These are phyloP conservation scores for Pyrgus malvae DNA, from an alignment of 2,888 invertebrate species.

Conservation along the genomic window DNA sequence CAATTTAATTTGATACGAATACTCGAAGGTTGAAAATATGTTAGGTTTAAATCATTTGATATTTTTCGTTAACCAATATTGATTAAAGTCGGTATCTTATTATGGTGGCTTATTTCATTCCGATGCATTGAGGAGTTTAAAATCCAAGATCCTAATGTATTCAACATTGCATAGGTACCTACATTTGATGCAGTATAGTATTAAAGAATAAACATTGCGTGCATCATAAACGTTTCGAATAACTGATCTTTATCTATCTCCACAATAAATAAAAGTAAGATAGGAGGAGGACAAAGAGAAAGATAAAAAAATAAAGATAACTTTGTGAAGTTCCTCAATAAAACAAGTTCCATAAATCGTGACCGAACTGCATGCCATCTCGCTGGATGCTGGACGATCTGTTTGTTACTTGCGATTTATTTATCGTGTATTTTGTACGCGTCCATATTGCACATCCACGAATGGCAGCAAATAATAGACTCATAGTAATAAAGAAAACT, in stretches of 20 bases:
- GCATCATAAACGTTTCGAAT: background rate
- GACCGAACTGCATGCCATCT: constrained; percentile 20
- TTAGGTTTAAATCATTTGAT: too few relatives aligned
- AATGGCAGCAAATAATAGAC: background rate
- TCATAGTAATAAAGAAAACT: too few relatives aligned
- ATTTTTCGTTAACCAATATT: too few relatives aligned
- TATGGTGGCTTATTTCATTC: too few relatives aligned
- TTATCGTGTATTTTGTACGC: constrained; percentile 3
- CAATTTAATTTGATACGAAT: too few relatives aligned
- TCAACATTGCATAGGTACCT: too few relatives aligned
- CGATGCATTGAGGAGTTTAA: too few relatives aligned
- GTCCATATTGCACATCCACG: background rate
- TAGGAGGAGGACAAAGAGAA: background rate
- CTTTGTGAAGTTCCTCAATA: constrained; percentile 11
- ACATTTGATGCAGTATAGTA: too few relatives aligned
- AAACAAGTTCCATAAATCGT: constrained; percentile 25
- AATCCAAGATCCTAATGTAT: too few relatives aligned
- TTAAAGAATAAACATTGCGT: too few relatives aligned
- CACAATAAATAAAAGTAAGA: background rate
- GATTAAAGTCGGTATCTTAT: too few relatives aligned
- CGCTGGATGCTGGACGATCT: background rate
- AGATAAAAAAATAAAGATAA: constrained; percentile 2
- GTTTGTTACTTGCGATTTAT: constrained; percentile 6
- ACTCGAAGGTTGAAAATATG: too few relatives aligned
- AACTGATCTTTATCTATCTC: background rate